phyloP scores from a whole-genome alignment of 2,113 vertebrate species.

The Aegotheles bennettii region DNA sequence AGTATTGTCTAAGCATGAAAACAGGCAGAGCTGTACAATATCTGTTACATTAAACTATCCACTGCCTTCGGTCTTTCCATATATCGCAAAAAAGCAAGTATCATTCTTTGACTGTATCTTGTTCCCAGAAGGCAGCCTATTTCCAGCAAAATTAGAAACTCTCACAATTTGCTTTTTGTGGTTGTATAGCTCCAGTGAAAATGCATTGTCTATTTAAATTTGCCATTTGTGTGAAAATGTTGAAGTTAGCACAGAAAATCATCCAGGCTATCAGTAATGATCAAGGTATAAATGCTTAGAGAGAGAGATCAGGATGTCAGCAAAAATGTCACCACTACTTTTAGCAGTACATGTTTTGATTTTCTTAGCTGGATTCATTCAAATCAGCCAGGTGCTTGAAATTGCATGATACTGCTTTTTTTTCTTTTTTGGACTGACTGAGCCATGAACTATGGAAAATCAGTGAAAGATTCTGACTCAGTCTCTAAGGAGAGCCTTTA shows the following conservation, averaged over 20 bases:
- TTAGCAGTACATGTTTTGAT: constrained; percentile 38
- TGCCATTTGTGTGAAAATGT: constrained; percentile 33
- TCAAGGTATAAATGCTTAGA: constrained; percentile 29
- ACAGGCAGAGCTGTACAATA: neutral
- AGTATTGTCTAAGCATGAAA: neutral
- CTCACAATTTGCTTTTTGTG: neutral
- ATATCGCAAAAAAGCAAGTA: neutral
- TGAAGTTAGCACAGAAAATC: constrained; percentile 50
- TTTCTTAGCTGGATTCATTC: constrained; percentile 10
- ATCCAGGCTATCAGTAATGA: constrained; percentile 35
- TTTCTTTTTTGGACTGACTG: neutral
- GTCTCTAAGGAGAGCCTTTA: neutral
- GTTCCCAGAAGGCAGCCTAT: neutral
- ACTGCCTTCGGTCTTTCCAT: neutral
- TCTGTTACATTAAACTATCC: neutral
- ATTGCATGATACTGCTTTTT: neutral
- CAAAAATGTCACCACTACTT: constrained; percentile 51
- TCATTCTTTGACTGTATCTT: neutral
- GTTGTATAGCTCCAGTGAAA: neutral
- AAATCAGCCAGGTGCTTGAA: constrained; percentile 33
- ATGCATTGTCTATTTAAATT: constrained; percentile 33
- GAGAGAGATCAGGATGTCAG: constrained; percentile 48
- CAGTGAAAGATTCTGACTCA: neutral
- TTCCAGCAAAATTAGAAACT: neutral
- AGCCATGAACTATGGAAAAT: neutral